phyloP scores from a whole-genome alignment of 2,113 vertebrate genomes.

The Alaudala cheleensis region DNA sequence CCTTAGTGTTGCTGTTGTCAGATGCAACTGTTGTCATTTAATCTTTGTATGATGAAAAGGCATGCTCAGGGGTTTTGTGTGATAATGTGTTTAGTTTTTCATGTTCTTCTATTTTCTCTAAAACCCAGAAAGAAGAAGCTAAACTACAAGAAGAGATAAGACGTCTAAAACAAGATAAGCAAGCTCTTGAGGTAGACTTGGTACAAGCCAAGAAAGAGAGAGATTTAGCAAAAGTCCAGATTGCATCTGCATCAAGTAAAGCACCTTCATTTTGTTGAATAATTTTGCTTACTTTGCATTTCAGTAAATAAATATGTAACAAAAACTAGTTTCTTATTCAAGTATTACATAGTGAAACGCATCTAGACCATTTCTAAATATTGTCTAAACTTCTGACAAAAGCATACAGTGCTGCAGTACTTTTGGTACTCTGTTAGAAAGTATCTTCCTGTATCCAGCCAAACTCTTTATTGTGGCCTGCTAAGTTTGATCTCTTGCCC shows the following conservation, averaged over 20 bases:
- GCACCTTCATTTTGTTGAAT: background rate
- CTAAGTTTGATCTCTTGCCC: background rate
- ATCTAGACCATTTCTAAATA: background rate
- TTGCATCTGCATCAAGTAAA: slow-evolving; percentile 78
- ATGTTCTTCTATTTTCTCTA: background rate
- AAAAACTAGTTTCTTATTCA: background rate
- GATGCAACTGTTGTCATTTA: background rate
- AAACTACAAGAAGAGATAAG: slow-evolving; percentile 79
- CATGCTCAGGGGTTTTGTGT: background rate
- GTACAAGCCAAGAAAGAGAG: slow-evolving; percentile 83
- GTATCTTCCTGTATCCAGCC: background rate
- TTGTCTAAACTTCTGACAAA: background rate
- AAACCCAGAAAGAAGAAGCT: slow-evolving; percentile 80
- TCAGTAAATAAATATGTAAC: background rate
- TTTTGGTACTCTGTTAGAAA: background rate
- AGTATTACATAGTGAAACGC: background rate
- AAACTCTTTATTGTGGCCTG: background rate
- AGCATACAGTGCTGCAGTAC: background rate
- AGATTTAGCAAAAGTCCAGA: slow-evolving; percentile 79
- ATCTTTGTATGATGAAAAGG: background rate
- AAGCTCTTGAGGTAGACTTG: slow-evolving; percentile 85
- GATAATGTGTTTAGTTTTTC: background rate
- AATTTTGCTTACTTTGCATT: background rate
- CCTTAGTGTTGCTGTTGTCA: background rate
- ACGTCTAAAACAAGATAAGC: slow-evolving; percentile 85